Conservation (phyloP, 2,888 invertebrate species). For the Lagria hirta region DNA sequence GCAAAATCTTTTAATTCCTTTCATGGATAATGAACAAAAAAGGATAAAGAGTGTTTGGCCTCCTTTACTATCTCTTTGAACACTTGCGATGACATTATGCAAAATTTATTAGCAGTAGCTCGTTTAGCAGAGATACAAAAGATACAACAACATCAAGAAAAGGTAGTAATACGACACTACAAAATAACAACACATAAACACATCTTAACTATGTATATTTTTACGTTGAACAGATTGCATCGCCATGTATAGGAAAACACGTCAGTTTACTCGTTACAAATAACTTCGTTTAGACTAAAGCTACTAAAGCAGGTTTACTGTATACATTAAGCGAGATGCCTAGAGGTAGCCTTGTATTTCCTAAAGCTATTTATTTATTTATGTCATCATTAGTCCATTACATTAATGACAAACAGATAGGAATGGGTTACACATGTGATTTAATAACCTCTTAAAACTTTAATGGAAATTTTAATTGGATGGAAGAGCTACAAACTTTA, state of each 20-base stretch:
- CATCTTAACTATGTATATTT: slow-evolving; percentile 22
- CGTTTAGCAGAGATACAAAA: slow-evolving; percentile 15
- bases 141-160: slow-evolving; percentile 1
- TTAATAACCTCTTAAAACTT: slow-evolving; percentile 12
- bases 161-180: slow-evolving; percentile 22
- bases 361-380: slow-evolving; percentile 30
- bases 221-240: slow-evolving; percentile 31
- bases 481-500: no score
- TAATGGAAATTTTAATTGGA: slow-evolving; percentile 10
- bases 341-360: slow-evolving; percentile 31
- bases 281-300: slow-evolving; percentile 23
- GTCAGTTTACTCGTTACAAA: slow-evolving; percentile 31
- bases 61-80: no score
- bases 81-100: slow-evolving; percentile 4
- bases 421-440: slow-evolving; percentile 17
- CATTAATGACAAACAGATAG: slow-evolving; percentile 29
- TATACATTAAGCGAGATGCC: slow-evolving; percentile 32
- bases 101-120: slow-evolving; percentile 20
- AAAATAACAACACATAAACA: slow-evolving; percentile 23
- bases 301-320: slow-evolving; percentile 30
- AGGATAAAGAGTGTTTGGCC: no score
- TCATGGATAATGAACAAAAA: no score
- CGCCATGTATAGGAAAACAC: slow-evolving; percentile 30
- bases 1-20: no score
- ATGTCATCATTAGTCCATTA: slow-evolving; percentile 36